A percentile compares a stretch with the other conserved stretches of the same genome.
Conservation (phyloP, 2,113 vertebrate genomes). For the Larimichthys polyactis region DNA sequence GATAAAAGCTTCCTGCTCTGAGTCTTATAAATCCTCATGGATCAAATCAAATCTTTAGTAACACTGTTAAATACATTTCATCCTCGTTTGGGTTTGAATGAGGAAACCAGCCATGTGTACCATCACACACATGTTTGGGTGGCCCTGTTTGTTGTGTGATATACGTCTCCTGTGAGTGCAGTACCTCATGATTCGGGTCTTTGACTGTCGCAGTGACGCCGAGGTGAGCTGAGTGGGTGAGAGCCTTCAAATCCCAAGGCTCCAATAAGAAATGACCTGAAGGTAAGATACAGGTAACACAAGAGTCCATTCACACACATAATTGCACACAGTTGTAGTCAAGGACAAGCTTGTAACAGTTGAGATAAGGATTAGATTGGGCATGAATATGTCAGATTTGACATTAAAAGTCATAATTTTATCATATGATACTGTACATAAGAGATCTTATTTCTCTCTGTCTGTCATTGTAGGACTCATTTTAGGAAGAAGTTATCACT, state of each 20-base stretch:
- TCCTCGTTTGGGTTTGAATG: slow-evolving; percentile 11
- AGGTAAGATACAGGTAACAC: slow-evolving; percentile 50
- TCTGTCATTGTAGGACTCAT: neutral
- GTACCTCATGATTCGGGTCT: slow-evolving; percentile 86
- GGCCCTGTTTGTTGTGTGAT: neutral
- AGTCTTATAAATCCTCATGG: neutral
- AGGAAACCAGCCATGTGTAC: neutral
- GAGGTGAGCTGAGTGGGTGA: slow-evolving; percentile 85
- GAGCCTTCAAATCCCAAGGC: slow-evolving; percentile 83
- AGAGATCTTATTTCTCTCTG: neutral
- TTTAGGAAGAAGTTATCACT: neutral
- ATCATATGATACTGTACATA: neutral
- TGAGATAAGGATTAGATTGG: neutral
- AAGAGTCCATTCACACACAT: slow-evolving; percentile 12
- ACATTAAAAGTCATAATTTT: neutral
- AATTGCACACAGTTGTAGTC: neutral
- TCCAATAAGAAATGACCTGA: slow-evolving; percentile 90
- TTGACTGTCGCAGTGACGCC: slow-evolving; percentile 89
- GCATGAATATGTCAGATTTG: neutral
- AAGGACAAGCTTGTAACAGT: neutral
- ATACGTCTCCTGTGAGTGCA: slow-evolving; percentile 7
- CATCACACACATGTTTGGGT: slow-evolving; percentile 1
- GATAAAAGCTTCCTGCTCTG: neutral
- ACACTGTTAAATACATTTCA: neutral
- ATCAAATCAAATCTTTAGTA: neutral